Conservation (phyloP, 1,140 invertebrate genomes). For the Olivierus martensii region DNA sequence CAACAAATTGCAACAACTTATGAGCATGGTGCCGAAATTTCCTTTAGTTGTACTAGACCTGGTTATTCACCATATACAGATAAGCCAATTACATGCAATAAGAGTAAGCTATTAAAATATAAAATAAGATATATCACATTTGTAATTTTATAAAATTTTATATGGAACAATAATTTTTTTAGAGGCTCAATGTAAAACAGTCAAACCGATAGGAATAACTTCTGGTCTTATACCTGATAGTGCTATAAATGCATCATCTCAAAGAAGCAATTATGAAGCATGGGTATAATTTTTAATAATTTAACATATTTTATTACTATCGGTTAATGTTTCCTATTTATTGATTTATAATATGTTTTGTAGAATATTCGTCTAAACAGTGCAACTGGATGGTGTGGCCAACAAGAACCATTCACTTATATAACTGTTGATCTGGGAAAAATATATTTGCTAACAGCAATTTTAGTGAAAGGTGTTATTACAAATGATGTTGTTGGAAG, state of each 20-base stretch:
- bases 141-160: background rate
- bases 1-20: slow-evolving; percentile 76
- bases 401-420: slow-evolving; percentile 82
- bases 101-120: slow-evolving; percentile 15
- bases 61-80: slow-evolving; percentile 88
- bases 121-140: background rate
- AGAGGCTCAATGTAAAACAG: slow-evolving; percentile 85
- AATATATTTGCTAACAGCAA: slow-evolving; percentile 67
- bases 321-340: background rate
- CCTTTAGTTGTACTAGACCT: slow-evolving; percentile 74
- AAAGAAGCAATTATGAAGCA: slow-evolving; percentile 37
- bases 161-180: slow-evolving; percentile 25
- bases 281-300: slow-evolving; percentile 16
- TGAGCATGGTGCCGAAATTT: slow-evolving; percentile 77
- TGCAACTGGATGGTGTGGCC: slow-evolving; percentile 82
- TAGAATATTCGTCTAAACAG: slow-evolving; percentile 83
- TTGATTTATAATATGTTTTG: slow-evolving; percentile 24
- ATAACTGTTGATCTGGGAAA: slow-evolving; percentile 85
- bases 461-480: slow-evolving; percentile 73
- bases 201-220: slow-evolving; percentile 76
- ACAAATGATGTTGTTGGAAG: slow-evolving; percentile 88
- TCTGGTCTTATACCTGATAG: slow-evolving; percentile 85
- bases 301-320: background rate
- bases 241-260: slow-evolving; percentile 90
- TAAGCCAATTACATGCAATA: slow-evolving; percentile 72